Conservation (phyloP, 1,140 invertebrate species). For the Vanessa tameamea region DNA sequence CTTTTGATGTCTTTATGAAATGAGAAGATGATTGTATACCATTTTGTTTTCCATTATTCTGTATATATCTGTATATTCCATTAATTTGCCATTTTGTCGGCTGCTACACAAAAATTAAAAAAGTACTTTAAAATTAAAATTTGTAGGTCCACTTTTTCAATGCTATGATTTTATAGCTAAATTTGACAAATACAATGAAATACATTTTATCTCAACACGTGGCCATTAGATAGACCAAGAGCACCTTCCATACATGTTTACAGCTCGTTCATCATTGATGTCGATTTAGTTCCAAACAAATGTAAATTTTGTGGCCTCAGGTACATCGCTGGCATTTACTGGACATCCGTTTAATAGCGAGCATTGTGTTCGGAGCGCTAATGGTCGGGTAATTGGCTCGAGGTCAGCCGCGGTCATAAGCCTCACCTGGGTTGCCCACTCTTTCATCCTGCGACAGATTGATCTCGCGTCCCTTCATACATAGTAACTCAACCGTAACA, state of each 20-base stretch:
- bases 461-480: slow-evolving; percentile 44
- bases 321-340: slow-evolving; percentile 42
- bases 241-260: slow-evolving; percentile 22
- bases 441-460: slow-evolving; percentile 41
- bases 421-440: slow-evolving; percentile 51
- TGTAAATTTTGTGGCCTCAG: slow-evolving; percentile 67
- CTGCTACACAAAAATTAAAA: too few species aligned
- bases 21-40: too few species aligned
- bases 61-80: too few species aligned
- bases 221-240: background rate
- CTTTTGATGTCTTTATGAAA: too few species aligned
- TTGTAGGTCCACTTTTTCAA: too few species aligned
- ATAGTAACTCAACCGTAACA: slow-evolving; percentile 46
- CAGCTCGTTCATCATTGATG: slow-evolving; percentile 19
- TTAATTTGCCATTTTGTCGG: too few species aligned
- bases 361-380: slow-evolving; percentile 69
- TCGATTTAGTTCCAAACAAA: slow-evolving; percentile 71
- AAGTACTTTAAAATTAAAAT: too few species aligned
- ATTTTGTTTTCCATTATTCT: too few species aligned
- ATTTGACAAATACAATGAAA: background rate
- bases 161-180: too few species aligned
- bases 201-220: slow-evolving; percentile 5
- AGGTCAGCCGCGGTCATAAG: slow-evolving; percentile 62
- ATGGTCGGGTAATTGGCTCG: slow-evolving; percentile 71
- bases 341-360: slow-evolving; percentile 69